Evolutionary conservation across 2,888 invertebrate genomes (phyloP), one percentile per base, ranked within the genome.

Genomic region (Lasioglossum zephyrum): DNA sequence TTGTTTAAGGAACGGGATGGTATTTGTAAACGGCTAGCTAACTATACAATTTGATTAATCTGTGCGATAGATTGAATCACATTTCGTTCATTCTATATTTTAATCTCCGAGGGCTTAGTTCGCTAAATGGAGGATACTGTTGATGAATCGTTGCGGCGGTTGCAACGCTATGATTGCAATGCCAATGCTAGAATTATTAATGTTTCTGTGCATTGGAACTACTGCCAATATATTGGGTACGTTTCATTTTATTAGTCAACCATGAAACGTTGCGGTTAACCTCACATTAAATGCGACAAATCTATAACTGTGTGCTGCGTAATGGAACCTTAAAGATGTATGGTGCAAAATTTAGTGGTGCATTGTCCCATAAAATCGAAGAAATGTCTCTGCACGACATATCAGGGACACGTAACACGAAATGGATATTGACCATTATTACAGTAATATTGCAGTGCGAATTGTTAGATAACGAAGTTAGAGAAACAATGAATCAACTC

Each of bases 201-300:
- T 72, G 41, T 4, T 63, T 9, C 31, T 41, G 47, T 60, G 44
- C 41, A 60, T 18, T 9, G 63, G 22, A 69, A 22, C 36, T 22
- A 9, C 73, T 60, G 57, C 39, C 66, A 49, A 79, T 79, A 18
- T 69, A 63, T 75, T 31, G 47, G 31, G 31, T 26, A 36, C 39
- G 47, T 76, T 85, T 82, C 75, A 53, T 85, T 78, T 85, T 79
- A 85, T 82, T 79, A 82, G 72, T 49, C 22, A 60, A 83, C 72
- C 78, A 60, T 75, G 75, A 77, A 84, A 75, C 72, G n/a, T 53
- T 49, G 78, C 49, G 75, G 75, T 75, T 75, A 75, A 70, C 84
- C 82, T 75, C 74, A 6, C 22, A 47, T 69, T 53, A 53, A 66
- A 66, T 11, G 31, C 81, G 44, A 73, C 41, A 39, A 9, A 83